phyloP scores from a whole-genome alignment of 2,113 vertebrate genomes.

The Acanthisitta chloris region DNA sequence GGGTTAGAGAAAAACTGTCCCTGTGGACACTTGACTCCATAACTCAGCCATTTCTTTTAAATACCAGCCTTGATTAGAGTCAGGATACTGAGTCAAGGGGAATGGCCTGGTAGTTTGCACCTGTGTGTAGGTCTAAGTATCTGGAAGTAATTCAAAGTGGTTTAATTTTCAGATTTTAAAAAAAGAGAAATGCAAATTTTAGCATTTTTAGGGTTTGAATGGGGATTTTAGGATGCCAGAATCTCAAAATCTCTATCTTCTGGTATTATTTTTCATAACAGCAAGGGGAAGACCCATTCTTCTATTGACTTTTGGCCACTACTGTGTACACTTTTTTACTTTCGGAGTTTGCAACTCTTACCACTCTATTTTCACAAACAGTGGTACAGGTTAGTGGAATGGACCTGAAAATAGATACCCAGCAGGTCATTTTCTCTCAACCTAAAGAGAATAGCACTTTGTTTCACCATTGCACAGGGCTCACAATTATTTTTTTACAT shows the following conservation, averaged over 20 bases:
- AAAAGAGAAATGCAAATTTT: background rate
- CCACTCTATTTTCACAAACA: background rate
- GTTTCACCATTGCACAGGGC: background rate
- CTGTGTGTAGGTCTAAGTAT: background rate
- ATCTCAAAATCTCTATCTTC: background rate
- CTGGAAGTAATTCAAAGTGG: background rate
- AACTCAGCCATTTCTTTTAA: constrained; percentile 26
- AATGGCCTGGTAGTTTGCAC: background rate
- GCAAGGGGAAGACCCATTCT: background rate
- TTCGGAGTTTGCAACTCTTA: background rate
- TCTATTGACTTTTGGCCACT: background rate
- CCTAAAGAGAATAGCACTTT: background rate
- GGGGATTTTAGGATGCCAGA: background rate
- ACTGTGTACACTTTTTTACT: background rate
- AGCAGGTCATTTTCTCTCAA: background rate
- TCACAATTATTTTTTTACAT: background rate
- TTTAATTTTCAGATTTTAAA: background rate
- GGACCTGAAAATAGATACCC: background rate
- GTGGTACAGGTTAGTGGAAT: background rate
- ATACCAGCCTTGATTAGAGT: background rate
- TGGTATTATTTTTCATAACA: background rate
- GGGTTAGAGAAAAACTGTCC: background rate
- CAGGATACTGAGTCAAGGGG: background rate
- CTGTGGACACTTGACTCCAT: background rate
- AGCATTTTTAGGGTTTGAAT: background rate